Evolutionary conservation across 2,888 invertebrate species (phyloP), one percentile per base, ranked within the genome.

Genomic region (Tachina fera): DNA sequence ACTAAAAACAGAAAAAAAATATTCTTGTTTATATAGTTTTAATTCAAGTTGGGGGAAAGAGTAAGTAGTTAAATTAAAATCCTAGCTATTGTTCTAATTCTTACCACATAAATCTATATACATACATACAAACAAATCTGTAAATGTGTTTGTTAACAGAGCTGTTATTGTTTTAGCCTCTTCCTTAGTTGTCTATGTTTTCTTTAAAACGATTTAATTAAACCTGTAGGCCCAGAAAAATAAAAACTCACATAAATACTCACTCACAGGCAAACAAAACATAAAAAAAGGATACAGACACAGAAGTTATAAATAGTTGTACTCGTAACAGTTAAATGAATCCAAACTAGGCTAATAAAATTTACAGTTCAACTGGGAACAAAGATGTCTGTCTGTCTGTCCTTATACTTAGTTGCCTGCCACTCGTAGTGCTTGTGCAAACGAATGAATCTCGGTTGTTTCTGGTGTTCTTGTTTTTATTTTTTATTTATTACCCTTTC

Each of bases 141-240:
- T 8, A 14, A 3, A 5, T 41, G 0, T 53, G n/a, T 45, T 6
- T 74, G 16, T 10, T 9, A 31, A 31, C 31, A 31, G 63, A 9
- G 14, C 10, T 45, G 14, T 19, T 31, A 43, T 31, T 47, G 67
- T 49, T 68, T 63, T 61, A 39, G 47, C 39, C 22, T 70, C 19
- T 58, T 83, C 76, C 67, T 70, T 22, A n/a, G 61, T 39, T 72
- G 45, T 51, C 60, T 65, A 14, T 60, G 47, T 49, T 49, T 70
- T 70, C 58, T 71, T 49, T 51, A 67, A 72, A 79, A 74, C 70
- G 56, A 74, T 74, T 81, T 85, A 85, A 85, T 85, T 82, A 85
- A 71, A 51, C 71, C 85, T 75, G 49, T 53, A 77, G 81, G 68
- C 68, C 61, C 56, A 82, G 63, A 65, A 19, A 60, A 1, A 56